Percentiles rank a stretch among this genome's conserved stretches.
These are phyloP conservation scores for Chondrosia reniformis DNA, from an alignment of 37 sponge, comb jelly and placozoan species.

Conservation along the genomic window DNA sequence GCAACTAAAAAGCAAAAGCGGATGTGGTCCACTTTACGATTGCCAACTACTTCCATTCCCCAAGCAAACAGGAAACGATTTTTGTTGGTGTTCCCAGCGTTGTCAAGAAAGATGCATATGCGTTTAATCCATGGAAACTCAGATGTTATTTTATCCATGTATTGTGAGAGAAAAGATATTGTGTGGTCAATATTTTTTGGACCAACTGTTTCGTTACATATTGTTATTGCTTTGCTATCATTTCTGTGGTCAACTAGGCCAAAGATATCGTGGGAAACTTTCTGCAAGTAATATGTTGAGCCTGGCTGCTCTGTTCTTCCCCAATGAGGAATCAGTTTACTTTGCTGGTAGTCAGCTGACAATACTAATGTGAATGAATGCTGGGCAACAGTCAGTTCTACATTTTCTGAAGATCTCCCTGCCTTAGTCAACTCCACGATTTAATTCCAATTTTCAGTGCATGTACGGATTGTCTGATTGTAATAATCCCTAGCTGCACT, in stretches of 20 bases:
- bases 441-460: slow-evolving; percentile 24
- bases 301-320: slow-evolving; percentile 36
- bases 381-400: neutral
- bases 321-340: slow-evolving; percentile 51
- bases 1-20: slow-evolving; percentile 9
- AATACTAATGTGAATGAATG: slow-evolving; percentile 25
- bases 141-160: neutral
- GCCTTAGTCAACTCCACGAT: neutral
- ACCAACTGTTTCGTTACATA: slow-evolving; percentile 35
- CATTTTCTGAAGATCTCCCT: neutral
- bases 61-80: slow-evolving; percentile 35
- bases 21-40: neutral
- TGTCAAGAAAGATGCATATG: slow-evolving; percentile 42
- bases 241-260: slow-evolving; percentile 40
- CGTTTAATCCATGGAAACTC: slow-evolving; percentile 36
- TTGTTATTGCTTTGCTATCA: neutral
- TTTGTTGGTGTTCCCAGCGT: slow-evolving; percentile 35
- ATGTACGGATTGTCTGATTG: neutral
- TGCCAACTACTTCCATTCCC: slow-evolving; percentile 32
- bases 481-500: slow-evolving; percentile 22
- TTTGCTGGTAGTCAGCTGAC: slow-evolving; percentile 42
- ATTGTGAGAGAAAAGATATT: slow-evolving; percentile 13
- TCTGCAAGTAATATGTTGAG: slow-evolving; percentile 33
- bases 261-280: slow-evolving; percentile 35
- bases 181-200: slow-evolving; percentile 56